Percentiles rank a stretch among this genome's conserved stretches.
Evolutionary conservation across 1,140 invertebrate genomes (phyloP).

Genomic region (Heliconius melpomene): DNA sequence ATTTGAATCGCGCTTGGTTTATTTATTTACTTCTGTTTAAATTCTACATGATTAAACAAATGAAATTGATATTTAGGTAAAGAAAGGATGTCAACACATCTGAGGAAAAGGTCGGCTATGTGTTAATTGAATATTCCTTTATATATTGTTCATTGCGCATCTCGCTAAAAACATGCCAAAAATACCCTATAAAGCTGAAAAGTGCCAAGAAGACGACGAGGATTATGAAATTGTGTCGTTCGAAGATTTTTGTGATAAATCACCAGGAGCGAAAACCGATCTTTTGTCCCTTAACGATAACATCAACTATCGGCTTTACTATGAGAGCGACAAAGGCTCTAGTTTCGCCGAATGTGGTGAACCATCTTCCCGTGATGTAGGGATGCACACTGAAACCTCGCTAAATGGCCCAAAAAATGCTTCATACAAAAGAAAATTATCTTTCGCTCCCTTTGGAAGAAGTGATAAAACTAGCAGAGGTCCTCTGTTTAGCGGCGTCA

Average conservation of each 20-base stretch:
- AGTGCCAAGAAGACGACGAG: slow-evolving; percentile 64
- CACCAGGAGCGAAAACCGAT: slow-evolving; percentile 75
- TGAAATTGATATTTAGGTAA: background rate
- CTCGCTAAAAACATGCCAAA: slow-evolving; percentile 69
- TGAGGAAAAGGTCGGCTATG: background rate
- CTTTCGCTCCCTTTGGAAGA: slow-evolving; percentile 67
- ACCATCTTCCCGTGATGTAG: slow-evolving; percentile 62
- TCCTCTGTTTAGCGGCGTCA: slow-evolving; percentile 63
- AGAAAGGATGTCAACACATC: background rate
- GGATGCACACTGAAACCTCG: slow-evolving; percentile 71
- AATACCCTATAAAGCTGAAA: slow-evolving; percentile 76
- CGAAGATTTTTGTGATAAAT: slow-evolving; percentile 82
- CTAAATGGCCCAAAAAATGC: slow-evolving; percentile 65
- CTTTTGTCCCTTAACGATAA: slow-evolving; percentile 78
- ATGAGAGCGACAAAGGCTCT: slow-evolving; percentile 65
- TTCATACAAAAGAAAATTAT: slow-evolving; percentile 61
- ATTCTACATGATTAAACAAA: background rate
- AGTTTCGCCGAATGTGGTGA: slow-evolving; percentile 62
- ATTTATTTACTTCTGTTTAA: background rate
- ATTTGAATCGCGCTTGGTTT: background rate
- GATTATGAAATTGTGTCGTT: slow-evolving; percentile 81
- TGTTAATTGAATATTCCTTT: slow-evolving; percentile 16
- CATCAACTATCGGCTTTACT: slow-evolving; percentile 78
- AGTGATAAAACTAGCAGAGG: slow-evolving; percentile 49
- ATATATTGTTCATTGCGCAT: slow-evolving; percentile 18